phyloP scores from a whole-genome alignment of 2,888 invertebrate species.

The Choristoneura rosaceana region DNA sequence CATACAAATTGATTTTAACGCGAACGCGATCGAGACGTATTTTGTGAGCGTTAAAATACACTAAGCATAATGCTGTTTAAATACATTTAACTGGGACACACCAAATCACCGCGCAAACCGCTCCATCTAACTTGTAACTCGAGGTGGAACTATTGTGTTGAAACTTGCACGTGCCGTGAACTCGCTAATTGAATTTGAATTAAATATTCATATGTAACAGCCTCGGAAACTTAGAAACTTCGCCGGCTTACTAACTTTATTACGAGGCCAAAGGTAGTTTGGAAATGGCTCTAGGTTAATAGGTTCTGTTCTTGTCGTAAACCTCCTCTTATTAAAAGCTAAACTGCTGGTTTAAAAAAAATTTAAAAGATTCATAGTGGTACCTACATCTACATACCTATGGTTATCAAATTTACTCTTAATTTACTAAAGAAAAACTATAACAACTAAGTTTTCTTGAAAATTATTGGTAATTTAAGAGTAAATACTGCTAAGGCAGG shows the following conservation, averaged over 20 bases:
- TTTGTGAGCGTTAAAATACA: too few species aligned
- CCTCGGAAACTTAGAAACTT: background rate
- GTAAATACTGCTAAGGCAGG: too few species aligned
- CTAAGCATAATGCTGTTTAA: background rate
- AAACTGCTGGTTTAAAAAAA: background rate
- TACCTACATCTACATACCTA: too few species aligned
- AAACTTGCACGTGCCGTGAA: constrained; percentile 1
- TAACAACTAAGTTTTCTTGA: too few species aligned
- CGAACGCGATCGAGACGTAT: too few species aligned
- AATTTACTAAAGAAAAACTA: too few species aligned
- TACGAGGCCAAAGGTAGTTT: background rate
- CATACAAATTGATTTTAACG: too few species aligned
- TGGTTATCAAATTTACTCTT: too few species aligned
- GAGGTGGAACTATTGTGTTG: background rate
- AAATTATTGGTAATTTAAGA: too few species aligned
- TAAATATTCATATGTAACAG: background rate
- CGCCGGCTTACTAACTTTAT: background rate
- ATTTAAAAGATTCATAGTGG: too few species aligned
- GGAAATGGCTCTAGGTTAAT: background rate
- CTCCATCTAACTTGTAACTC: background rate
- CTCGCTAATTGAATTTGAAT: constrained; percentile 1
- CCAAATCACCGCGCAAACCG: background rate
- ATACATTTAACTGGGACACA: background rate
- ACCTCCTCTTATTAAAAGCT: too few species aligned
- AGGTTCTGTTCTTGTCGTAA: background rate